Base-by-base conservation (phyloP, 92 coral and sea anemone species). In the Isaurus tuberculatus region DNA sequence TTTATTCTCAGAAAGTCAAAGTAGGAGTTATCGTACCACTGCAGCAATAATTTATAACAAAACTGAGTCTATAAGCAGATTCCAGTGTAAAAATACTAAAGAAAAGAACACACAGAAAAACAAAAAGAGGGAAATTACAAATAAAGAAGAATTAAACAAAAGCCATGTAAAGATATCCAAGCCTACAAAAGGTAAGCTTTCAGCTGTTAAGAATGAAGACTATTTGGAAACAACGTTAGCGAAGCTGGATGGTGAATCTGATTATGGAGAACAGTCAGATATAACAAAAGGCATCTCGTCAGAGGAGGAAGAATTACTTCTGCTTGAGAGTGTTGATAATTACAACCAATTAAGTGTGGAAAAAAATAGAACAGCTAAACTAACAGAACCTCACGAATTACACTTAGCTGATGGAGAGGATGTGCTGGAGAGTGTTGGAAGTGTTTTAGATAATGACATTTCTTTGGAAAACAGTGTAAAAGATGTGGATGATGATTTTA, bases 181-280 rank as follows among this genome's bases (percentile, higher is more conserved):
- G 2, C 29, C 14, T 0, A 74, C 11, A 53, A 30, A 34, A 69
- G 9, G 8, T 6, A 70, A 70, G 8, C 3, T 28, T 25, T 70
- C 29, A 5, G 16, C 75, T 31, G 10, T 42, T 43, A 40, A 25
- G 6, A 70, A 29, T 70, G 55, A 40, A 37, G 29, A 11, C 23
- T 22, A 2, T 19, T 4, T 70, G 11, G 30, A 5, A 19, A 7
- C 55, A 20, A 40, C 27, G 16, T 2, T 33, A 3, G 6, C 34
- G 44, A 42, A 77, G 23, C 23, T 32, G 11, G 82, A 29, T 26
- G 13, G 49, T 32, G 68, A 20, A 7, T 58, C 70, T 14, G 36
- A 23, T 77, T 60, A 20, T 64, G 70, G 42, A 77, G 82, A 77
- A 77, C 82, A 77, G 70, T 57, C 68, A 25, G 51, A 58, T 33